Base-by-base conservation (phyloP, 2,888 invertebrate species). In the Podotricha telesiphe region DNA sequence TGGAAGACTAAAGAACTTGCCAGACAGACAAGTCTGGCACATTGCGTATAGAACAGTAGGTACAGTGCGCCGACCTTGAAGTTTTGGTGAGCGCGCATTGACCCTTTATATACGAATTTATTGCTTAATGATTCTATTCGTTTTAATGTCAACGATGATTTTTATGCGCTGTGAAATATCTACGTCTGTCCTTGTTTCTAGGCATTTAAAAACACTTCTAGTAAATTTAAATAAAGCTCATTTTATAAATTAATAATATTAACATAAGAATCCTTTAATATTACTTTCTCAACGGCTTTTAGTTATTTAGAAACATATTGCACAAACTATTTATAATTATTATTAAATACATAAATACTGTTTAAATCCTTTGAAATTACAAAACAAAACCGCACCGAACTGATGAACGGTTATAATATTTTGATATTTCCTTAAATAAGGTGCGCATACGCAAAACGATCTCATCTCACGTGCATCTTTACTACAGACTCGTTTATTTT, bases 31-130 rank as follows among this genome's bases (percentile, higher is more conserved):
- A 67, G 74, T 74, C 75, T 76, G 73, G 70, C 73, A 73, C 73
- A 71, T 75, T 70, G 72, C 73, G 72, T 74, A 74, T 69, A 74
- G 62, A 73, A 62, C 65, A 65, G 73, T 74, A 73, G 75, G 73
- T 68, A 75, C 68, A 61, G 66, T 75, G 71, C 68, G 75, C 69
- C 65, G 77, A 75, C 80, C 80, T 80, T 80, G 79, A 76, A 73
- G 68, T 76, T 77, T 79, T 74, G 73, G 76, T 75, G 77, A 75
- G 77, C 73, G 76, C 77, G 74, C 77, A 76, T 74, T 77, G 79
- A 79, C 77, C 77, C 78, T 76, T 76, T 73, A 75, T 74, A 73
- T 74, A 71, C 75, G 74, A 76, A 76, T 62, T 75, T 75, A 75
- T 75, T 74, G 73, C 73, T 71, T 69, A 72, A 72, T 68, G 70